Conservation (phyloP, 2,888 invertebrate genomes). For the Sminthurides aquaticus region DNA sequence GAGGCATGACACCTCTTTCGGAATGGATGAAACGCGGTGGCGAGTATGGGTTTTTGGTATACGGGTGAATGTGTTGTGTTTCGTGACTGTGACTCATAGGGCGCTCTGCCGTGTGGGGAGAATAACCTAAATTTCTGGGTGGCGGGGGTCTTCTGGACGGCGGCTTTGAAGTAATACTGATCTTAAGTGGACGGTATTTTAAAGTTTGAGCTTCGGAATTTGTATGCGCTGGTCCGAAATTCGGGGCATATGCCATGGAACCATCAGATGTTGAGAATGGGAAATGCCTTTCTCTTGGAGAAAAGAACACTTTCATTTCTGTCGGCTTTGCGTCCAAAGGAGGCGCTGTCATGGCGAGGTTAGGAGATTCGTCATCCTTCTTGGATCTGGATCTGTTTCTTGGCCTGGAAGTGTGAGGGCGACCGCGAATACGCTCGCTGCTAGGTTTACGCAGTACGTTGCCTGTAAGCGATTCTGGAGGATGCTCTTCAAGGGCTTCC, state of each 20-base stretch:
- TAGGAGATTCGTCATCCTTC: background rate
- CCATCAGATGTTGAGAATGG: conserved; percentile 12
- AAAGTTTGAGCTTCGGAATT: background rate
- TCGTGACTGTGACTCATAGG: too few relatives aligned
- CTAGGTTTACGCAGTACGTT: conserved; percentile 4
- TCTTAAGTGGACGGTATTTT: background rate
- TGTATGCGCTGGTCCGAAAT: conserved; percentile 23
- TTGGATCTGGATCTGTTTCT: background rate
- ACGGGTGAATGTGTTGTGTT: background rate
- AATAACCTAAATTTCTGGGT: background rate
- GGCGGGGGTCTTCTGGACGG: background rate
- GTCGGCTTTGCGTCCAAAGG: conserved; percentile 12
- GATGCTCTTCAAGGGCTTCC: conserved; percentile 5
- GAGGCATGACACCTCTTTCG: background rate
- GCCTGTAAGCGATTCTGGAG: too few relatives aligned
- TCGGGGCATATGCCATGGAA: conserved; percentile 28
- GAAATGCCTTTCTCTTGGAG: conserved; percentile 27
- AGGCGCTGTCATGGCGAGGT: conserved; percentile 17
- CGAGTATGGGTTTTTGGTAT: background rate
- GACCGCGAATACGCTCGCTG: background rate
- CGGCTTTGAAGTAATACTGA: background rate
- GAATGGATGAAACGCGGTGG: background rate
- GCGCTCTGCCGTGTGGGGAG: too few relatives aligned
- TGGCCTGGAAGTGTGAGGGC: conserved; percentile 1
- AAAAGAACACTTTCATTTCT: conserved; percentile 35